Conservation (phyloP, 2,888 invertebrate species). For the Ophion obscuratus region DNA sequence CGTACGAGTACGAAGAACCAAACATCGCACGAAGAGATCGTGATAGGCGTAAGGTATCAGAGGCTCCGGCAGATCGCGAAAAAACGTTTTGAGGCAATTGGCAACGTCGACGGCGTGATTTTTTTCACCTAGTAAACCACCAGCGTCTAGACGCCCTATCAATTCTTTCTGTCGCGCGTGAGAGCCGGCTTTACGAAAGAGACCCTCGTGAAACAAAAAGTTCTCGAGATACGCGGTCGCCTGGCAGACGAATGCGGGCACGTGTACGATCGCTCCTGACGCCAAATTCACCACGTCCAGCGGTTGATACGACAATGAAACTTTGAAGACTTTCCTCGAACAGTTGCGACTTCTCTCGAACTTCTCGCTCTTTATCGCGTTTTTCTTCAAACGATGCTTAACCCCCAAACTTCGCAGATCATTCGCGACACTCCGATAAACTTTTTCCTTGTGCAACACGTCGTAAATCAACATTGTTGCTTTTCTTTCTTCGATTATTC, state of each 20-base stretch:
- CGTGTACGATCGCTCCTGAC: constrained; percentile 89
- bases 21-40: constrained; percentile 90
- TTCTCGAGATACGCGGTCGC: constrained; percentile 89
- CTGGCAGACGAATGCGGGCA: constrained; percentile 90
- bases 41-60: constrained; percentile 90
- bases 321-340: constrained; percentile 85
- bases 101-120: constrained; percentile 94
- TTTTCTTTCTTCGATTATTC: constrained; percentile 74
- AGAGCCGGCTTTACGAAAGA: constrained; percentile 96
- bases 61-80: constrained; percentile 94
- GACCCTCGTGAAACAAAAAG: constrained; percentile 91
- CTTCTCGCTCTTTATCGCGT: constrained; percentile 83
- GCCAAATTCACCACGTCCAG: constrained; percentile 87
- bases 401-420: constrained; percentile 89
- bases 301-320: constrained; percentile 85
- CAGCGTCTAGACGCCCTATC: constrained; percentile 90
- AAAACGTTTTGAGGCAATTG: constrained; percentile 93
- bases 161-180: constrained; percentile 93
- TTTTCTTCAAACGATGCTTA: constrained; percentile 90
- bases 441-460: constrained; percentile 85
- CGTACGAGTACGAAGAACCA: constrained; percentile 86
- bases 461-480: constrained; percentile 86
- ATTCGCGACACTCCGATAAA: constrained; percentile 86
- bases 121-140: constrained; percentile 88
- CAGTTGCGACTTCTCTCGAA: constrained; percentile 73